phyloP scores from a whole-genome alignment of 2,888 invertebrate genomes.

The Oscheius onirici region DNA sequence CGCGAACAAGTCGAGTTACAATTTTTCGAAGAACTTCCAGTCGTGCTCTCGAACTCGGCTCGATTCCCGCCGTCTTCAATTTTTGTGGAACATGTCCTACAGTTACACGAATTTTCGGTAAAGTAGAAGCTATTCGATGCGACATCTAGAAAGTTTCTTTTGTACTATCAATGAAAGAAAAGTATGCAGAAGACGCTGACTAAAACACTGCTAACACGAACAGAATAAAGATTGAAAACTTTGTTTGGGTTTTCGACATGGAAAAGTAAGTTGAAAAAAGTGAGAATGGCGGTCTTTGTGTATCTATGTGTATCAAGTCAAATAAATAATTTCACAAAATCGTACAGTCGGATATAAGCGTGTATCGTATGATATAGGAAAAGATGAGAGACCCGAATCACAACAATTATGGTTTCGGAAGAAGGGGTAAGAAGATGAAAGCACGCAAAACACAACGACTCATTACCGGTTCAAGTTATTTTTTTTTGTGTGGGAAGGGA shows the following conservation, averaged over 20 bases:
- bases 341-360: too few relatives aligned
- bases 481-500: neutral
- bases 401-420: too few relatives aligned
- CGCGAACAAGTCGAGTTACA: constrained; percentile 66
- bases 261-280: too few relatives aligned
- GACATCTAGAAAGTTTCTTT: constrained; percentile 18
- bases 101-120: constrained; percentile 61
- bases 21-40: constrained; percentile 62
- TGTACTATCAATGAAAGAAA: neutral
- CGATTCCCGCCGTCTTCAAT: constrained; percentile 59
- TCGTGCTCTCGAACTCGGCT: constrained; percentile 51
- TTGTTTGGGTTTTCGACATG: too few relatives aligned
- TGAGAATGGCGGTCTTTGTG: too few relatives aligned
- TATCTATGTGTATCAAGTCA: too few relatives aligned
- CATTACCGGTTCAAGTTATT: constrained; percentile 9
- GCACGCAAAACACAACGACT: constrained; percentile 14
- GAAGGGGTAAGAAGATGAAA: neutral
- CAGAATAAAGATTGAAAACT: too few relatives aligned
- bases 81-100: constrained; percentile 69
- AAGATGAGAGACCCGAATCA: too few relatives aligned
- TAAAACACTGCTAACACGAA: neutral
- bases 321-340: too few relatives aligned
- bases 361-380: too few relatives aligned
- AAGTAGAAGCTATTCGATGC: constrained; percentile 48
- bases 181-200: neutral